Percentiles rank a stretch among this genome's conserved stretches.
Conservation (phyloP, 2,888 invertebrate genomes). For the Chelonus formosanus region DNA sequence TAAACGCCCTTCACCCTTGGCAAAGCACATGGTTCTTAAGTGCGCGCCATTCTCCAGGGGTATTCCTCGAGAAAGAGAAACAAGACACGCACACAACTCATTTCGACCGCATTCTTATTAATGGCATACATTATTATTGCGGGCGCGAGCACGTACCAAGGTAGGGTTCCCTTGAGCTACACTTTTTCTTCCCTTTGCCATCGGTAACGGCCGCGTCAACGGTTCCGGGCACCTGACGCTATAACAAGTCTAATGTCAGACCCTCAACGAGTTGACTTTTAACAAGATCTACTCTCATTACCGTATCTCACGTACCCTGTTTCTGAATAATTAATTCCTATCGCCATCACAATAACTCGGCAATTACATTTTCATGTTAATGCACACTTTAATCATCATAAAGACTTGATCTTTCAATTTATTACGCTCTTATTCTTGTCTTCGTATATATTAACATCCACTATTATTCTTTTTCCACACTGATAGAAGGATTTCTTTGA, state of each 20-base stretch:
- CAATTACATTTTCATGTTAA: too few relatives aligned
- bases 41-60: constrained; percentile 23
- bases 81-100: constrained; percentile 30
- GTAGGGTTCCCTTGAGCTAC: constrained; percentile 12
- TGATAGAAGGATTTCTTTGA: too few relatives aligned
- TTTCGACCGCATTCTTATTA: constrained; percentile 53
- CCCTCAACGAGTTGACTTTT: constrained; percentile 18
- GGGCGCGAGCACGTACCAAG: constrained; percentile 31
- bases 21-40: constrained; percentile 56
- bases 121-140: constrained; percentile 60
- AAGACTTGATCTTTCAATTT: too few relatives aligned
- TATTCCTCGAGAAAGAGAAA: constrained; percentile 16
- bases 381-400: too few relatives aligned
- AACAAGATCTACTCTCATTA: constrained; percentile 22
- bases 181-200: constrained; percentile 21
- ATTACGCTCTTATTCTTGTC: too few relatives aligned
- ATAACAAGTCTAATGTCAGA: constrained; percentile 47
- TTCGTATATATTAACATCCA: too few relatives aligned
- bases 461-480: too few relatives aligned
- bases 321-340: constrained; percentile 3
- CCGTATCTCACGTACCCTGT: neutral
- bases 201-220: constrained; percentile 62
- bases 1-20: constrained; percentile 54
- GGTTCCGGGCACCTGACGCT: constrained; percentile 62
- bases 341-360: neutral